Percentiles rank a stretch among this genome's conserved stretches.
Evolutionary conservation across 1,140 invertebrate genomes (phyloP).

Genomic region (Bilobella aurantiaca): DNA sequence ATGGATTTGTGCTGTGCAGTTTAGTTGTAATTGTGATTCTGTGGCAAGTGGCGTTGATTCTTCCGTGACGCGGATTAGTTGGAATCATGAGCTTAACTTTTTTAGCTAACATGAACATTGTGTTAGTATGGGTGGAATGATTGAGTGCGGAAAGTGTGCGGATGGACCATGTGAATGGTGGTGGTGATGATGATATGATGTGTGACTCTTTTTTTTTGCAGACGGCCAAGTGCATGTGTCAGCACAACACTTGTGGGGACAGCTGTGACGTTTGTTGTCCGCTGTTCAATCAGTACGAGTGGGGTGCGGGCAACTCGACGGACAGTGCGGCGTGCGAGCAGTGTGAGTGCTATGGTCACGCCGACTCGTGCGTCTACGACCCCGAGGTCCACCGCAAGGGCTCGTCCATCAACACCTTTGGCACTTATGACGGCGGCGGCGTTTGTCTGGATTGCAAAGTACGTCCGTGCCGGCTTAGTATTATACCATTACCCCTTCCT

Average conservation of each 20-base stretch:
- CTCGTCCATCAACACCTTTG: conserved; percentile 57
- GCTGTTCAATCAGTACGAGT: conserved; percentile 68
- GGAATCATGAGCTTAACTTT: no score
- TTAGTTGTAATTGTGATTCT: no score
- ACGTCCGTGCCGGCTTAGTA: no score
- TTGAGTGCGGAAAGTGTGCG: no score
- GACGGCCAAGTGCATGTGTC: conserved; percentile 70
- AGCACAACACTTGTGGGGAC: conserved; percentile 78
- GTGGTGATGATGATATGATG: no score
- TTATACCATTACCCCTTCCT: no score
- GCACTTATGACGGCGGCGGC: conserved; percentile 65
- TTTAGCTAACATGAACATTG: no score
- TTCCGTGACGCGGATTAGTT: no score
- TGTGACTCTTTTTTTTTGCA: conserved; percentile 36
- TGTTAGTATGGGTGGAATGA: no score
- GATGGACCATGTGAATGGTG: no score
- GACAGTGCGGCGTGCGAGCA: conserved; percentile 60
- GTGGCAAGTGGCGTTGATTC: no score
- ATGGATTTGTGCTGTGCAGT: no score
- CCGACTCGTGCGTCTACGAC: conserved; percentile 70
- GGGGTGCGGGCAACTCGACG: conserved; percentile 52
- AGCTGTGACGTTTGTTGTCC: conserved; percentile 79
- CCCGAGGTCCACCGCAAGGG: conserved; percentile 51
- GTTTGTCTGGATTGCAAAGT: conserved; percentile 85
- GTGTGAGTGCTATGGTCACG: conserved; percentile 79